Conservation (phyloP, 2,113 vertebrate species). For the Vireo altiloquus region DNA sequence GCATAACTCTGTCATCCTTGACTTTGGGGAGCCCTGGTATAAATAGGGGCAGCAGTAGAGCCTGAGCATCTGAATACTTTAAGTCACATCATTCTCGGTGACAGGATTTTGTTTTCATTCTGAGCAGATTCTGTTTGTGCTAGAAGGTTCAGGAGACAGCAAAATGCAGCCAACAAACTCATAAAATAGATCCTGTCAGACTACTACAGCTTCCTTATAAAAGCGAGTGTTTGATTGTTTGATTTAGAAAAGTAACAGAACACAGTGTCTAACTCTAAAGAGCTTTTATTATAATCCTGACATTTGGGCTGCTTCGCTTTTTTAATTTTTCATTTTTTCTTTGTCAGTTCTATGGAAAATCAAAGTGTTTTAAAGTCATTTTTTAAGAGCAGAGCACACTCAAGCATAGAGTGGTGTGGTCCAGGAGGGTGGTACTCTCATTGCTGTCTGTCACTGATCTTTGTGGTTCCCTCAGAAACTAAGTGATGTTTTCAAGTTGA, state of each 20-base stretch:
- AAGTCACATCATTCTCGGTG: neutral
- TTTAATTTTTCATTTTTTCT: neutral
- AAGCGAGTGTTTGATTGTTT: neutral
- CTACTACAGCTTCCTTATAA: neutral
- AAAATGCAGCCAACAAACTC: neutral
- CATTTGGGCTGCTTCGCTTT: neutral
- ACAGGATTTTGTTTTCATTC: constrained; percentile 24
- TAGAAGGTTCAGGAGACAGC: neutral
- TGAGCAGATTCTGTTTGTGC: neutral
- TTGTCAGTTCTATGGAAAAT: neutral
- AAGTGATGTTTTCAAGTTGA: neutral
- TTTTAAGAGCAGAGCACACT: neutral
- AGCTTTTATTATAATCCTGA: neutral
- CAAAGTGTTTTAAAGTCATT: neutral
- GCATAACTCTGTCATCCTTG: neutral
- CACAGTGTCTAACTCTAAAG: neutral
- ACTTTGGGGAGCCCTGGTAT: neutral
- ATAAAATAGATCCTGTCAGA: constrained; percentile 35
- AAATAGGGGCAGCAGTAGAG: neutral
- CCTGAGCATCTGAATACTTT: neutral
- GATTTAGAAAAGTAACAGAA: neutral
- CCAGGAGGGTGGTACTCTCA: neutral
- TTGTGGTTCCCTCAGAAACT: neutral
- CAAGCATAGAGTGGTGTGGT: neutral
- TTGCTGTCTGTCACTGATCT: neutral